A percentile compares a stretch with the other conserved stretches of the same genome.
Conservation (phyloP, 1,140 invertebrate species). For the Lineus longissimus region DNA sequence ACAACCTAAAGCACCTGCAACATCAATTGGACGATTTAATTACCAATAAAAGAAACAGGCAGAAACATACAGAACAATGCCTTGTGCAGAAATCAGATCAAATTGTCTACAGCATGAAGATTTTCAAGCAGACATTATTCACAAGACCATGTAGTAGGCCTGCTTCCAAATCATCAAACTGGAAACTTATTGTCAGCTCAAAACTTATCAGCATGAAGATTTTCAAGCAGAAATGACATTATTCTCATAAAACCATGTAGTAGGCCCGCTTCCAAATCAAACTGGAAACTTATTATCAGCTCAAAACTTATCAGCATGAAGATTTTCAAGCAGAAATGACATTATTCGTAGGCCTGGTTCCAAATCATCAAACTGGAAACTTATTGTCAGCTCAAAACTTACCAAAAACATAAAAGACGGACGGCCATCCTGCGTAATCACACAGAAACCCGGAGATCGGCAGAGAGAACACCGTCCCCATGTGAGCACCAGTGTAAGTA, state of each 20-base stretch:
- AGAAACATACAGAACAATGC: not conserved
- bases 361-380: not conserved
- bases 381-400: constrained; percentile 30
- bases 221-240: too few species aligned
- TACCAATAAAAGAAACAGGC: not conserved
- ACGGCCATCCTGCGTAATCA: constrained; percentile 67
- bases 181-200: not conserved
- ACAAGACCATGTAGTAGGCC: too few species aligned
- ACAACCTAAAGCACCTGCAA: constrained; percentile 27
- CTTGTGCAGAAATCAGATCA: too few species aligned
- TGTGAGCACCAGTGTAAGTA: constrained; percentile 40
- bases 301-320: too few species aligned
- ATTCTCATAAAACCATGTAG: too few species aligned
- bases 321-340: too few species aligned
- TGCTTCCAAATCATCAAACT: not conserved
- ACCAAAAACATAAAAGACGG: constrained; percentile 84
- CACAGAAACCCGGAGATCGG: constrained; percentile 32
- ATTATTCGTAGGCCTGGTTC: too few species aligned
- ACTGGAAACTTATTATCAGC: not conserved
- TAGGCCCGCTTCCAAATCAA: not conserved
- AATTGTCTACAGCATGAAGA: too few species aligned
- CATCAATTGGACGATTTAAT: too few species aligned
- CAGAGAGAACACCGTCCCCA: constrained; percentile 41
- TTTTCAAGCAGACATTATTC: too few species aligned
- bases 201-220: constrained; percentile 62